These are phyloP conservation scores for Eustalomyia histrio DNA, from an alignment of 2,888 invertebrate species.

Conservation along the genomic window DNA sequence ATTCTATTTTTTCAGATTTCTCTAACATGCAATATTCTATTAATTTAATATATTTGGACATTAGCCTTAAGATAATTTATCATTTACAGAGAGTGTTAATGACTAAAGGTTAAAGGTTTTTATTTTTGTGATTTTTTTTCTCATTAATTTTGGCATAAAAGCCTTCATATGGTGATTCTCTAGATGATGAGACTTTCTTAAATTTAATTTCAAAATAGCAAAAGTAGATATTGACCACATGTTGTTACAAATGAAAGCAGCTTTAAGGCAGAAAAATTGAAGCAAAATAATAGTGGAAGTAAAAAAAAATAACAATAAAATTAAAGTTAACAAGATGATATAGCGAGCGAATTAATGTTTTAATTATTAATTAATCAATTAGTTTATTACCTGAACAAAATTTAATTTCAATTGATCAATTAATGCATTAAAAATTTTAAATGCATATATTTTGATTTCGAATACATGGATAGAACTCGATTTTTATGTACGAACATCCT, in stretches of 20 bases:
- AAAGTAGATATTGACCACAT: neutral
- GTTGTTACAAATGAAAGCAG: neutral
- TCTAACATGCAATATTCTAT: too few relatives aligned
- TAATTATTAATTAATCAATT: too few relatives aligned
- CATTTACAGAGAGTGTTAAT: neutral
- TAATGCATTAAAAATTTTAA: too few relatives aligned
- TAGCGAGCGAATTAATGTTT: too few relatives aligned
- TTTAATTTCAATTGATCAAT: too few relatives aligned
- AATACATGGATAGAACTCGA: too few relatives aligned
- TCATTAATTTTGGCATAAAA: neutral
- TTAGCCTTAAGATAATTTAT: neutral
- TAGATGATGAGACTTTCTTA: neutral
- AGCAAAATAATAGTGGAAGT: neutral
- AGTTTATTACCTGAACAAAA: too few relatives aligned
- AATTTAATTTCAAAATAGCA: neutral
- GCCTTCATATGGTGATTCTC: neutral
- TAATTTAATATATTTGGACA: neutral
- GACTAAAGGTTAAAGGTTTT: neutral
- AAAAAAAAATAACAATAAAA: neutral
- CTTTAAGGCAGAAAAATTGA: neutral
- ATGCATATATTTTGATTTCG: too few relatives aligned
- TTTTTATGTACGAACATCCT: too few relatives aligned
- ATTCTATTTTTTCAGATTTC: too few relatives aligned
- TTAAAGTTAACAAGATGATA: neutral
- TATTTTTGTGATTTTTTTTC: neutral